Evolutionary conservation across 2,113 vertebrate species (phyloP).

Genomic region (Microcebus ravelobensis): DNA sequence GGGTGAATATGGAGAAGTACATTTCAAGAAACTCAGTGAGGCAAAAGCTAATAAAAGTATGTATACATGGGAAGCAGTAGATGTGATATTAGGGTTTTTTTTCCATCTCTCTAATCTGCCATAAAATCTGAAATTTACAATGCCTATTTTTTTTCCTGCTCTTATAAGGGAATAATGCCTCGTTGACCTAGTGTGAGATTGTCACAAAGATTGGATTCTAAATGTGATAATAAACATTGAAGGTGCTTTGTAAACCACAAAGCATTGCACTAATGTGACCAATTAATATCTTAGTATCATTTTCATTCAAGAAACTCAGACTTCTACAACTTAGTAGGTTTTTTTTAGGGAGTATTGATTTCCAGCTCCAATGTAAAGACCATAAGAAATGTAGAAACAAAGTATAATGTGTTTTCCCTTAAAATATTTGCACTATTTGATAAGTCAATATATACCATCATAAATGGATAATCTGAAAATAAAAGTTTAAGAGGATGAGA

Average conservation of each 20-base stretch:
- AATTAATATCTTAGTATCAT: neutral
- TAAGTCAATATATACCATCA: neutral
- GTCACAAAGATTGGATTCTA: neutral
- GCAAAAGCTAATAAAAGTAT: neutral
- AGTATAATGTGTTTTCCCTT: neutral
- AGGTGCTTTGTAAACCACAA: neutral
- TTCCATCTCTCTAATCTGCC: neutral
- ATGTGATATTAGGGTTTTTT: neutral
- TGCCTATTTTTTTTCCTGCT: neutral
- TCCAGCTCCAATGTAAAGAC: neutral
- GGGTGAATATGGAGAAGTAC: neutral
- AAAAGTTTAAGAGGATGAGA: neutral
- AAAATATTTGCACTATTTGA: neutral
- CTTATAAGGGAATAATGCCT: neutral
- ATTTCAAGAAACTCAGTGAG: neutral
- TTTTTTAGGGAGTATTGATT: neutral
- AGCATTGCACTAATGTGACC: neutral
- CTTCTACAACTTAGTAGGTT: neutral
- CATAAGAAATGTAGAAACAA: neutral
- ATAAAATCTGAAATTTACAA: neutral
- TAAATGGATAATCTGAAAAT: neutral
- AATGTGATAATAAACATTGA: neutral
- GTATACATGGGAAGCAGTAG: neutral
- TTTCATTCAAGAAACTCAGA: neutral
- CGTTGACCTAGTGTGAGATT: neutral